A percentile compares a stretch with the other conserved stretches of the same genome.
phyloP scores from a whole-genome alignment of 1,140 invertebrate species.

The Zaprionus davidi region DNA sequence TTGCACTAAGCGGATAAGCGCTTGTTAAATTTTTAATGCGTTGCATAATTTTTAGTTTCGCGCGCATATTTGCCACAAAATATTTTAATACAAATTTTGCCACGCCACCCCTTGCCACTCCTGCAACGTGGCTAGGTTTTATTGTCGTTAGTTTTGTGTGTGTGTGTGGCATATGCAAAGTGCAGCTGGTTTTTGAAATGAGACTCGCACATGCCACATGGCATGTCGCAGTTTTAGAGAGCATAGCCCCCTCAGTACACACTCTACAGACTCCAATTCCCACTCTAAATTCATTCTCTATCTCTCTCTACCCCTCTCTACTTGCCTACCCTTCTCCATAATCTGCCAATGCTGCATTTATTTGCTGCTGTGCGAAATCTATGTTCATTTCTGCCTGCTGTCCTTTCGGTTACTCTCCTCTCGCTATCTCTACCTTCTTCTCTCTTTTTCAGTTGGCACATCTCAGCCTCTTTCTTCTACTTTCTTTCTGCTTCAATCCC shows the following conservation, averaged over 20 bases:
- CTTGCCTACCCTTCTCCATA: neutral
- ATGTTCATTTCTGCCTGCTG: neutral
- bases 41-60: slow-evolving; percentile 78
- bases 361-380: neutral
- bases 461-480: no score
- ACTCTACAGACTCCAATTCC: neutral
- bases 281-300: neutral
- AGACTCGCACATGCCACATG: slow-evolving; percentile 46
- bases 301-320: neutral
- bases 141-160: slow-evolving; percentile 21
- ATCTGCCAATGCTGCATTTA: neutral
- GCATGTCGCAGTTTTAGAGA: neutral
- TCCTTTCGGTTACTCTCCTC: neutral
- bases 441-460: slow-evolving; percentile 5
- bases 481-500: no score
- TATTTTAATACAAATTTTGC: slow-evolving; percentile 68
- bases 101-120: neutral
- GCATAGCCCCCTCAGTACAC: no score
- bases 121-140: slow-evolving; percentile 6
- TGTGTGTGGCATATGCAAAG: slow-evolving; percentile 37
- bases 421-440: neutral
- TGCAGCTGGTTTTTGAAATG: slow-evolving; percentile 53
- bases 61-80: slow-evolving; percentile 69
- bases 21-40: slow-evolving; percentile 82
- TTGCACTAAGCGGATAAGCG: slow-evolving; percentile 79